Evolutionary conservation across 2,113 vertebrate species (phyloP).

Genomic region (Ginglymostoma cirratum): DNA sequence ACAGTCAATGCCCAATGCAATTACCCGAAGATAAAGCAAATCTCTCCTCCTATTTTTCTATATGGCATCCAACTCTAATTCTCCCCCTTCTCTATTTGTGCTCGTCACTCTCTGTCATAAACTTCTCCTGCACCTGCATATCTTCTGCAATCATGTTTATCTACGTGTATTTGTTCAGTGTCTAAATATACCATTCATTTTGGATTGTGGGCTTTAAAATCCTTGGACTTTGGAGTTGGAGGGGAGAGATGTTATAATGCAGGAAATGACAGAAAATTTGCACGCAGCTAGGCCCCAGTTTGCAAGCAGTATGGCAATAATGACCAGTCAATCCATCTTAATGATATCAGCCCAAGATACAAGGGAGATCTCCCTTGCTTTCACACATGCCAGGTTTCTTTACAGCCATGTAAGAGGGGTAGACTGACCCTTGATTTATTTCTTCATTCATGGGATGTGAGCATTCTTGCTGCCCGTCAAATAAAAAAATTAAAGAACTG

Average conservation of each 20-base stretch:
- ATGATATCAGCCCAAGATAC: background rate
- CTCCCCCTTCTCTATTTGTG: background rate
- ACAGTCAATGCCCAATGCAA: background rate
- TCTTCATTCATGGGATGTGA: no score
- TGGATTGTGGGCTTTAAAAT: background rate
- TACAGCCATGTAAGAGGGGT: background rate
- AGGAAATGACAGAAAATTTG: background rate
- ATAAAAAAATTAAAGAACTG: no score
- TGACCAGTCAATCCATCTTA: background rate
- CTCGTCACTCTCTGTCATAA: background rate
- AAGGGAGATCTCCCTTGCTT: background rate
- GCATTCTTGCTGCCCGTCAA: no score
- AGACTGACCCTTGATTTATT: background rate
- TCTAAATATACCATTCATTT: background rate
- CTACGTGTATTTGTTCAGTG: background rate
- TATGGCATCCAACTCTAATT: background rate
- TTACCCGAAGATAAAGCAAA: background rate
- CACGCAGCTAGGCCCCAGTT: background rate
- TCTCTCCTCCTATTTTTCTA: background rate
- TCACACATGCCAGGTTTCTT: background rate
- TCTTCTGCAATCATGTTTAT: background rate
- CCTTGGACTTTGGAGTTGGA: background rate
- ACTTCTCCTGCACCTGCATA: no score
- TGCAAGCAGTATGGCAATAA: background rate
- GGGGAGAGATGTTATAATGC: background rate